phyloP scores from a whole-genome alignment of 2,888 invertebrate species.

The Nymphalis polychloros region DNA sequence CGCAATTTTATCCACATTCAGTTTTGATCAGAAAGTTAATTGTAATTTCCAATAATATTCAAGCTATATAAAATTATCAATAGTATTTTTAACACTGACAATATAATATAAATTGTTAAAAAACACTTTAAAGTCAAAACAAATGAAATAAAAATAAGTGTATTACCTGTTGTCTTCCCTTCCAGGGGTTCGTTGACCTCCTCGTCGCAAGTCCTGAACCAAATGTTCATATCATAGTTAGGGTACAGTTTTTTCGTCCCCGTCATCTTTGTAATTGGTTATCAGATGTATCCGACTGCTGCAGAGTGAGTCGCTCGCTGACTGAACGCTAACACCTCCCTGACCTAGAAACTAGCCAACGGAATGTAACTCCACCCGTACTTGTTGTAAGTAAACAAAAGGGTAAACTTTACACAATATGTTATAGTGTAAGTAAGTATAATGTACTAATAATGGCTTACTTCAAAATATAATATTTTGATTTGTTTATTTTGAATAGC shows the following conservation, averaged over 20 bases:
- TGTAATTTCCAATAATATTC: no score
- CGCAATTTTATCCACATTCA: no score
- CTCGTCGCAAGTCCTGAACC: slow-evolving; percentile 86
- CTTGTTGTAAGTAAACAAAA: neutral
- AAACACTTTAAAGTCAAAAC: neutral
- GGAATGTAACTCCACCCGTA: neutral
- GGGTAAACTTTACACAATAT: no score
- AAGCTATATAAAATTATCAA: no score
- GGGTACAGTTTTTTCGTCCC: slow-evolving; percentile 54
- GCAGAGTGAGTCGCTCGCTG: neutral
- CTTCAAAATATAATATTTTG: no score
- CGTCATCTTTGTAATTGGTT: slow-evolving; percentile 23
- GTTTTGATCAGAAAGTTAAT: no score
- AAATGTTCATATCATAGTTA: slow-evolving; percentile 85
- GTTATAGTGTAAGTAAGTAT: no score
- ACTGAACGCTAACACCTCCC: neutral
- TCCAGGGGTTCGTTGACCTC: slow-evolving; percentile 85
- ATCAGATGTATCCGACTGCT: neutral
- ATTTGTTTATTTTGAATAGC: no score
- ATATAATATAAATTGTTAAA: neutral
- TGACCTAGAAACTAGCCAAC: neutral
- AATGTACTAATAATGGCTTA: no score
- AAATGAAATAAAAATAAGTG: neutral
- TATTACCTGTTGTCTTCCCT: slow-evolving; percentile 80
- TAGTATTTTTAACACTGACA: neutral